Base-by-base conservation (phyloP, 1,140 invertebrate species). In the Luehdorfia chinensis region DNA sequence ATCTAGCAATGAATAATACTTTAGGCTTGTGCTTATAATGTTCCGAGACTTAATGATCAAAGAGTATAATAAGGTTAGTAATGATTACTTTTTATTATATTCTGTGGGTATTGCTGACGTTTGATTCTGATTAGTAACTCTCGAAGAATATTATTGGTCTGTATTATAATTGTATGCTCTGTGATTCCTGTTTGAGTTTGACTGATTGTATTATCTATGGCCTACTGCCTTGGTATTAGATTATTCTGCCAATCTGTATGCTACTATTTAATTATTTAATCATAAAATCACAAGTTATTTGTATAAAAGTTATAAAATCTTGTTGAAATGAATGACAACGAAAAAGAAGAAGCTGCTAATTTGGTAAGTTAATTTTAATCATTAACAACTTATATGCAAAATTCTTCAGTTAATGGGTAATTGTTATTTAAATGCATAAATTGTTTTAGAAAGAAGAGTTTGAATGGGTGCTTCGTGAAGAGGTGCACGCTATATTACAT, bases 381-480 rank as follows among this genome's bases (percentile, higher is more conserved):
- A 41, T 48, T 54, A 34, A 54, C 41, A 23, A 49, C 19, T 36
- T 51, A 16, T 43, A 37, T 31, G 45, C 51, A 59, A 21, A 3
- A 21, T 21, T 11, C 50, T 47, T 15, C 8, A 33, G 11, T 54
- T 15, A 47, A 18, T 52, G 52, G 23, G 16, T 44, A 43, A 32
- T 55, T 11, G 37, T 44, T 47, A 27, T 49, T 47, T 47, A 47
- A 57, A 55, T 59, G 23, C 23, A 47, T 51, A 44, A 53, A 56
- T 65, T 56, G 53, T 90, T 92, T 44, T 78, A 97, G 95, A 95
- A 96, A 92, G 93, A 94, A 87, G 95, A 97, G 88, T 97, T 96
- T 80, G 94, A 96, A 88, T 97, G 95, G 95, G 92, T 97, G 28
- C 88, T 97, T 31, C 92, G 94, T 59, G 92, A 96, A 78, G 95